These are phyloP conservation scores for Dromococcyx pavoninus DNA, from an alignment of 2,797 vertebrate species.

Conservation along the genomic window DNA sequence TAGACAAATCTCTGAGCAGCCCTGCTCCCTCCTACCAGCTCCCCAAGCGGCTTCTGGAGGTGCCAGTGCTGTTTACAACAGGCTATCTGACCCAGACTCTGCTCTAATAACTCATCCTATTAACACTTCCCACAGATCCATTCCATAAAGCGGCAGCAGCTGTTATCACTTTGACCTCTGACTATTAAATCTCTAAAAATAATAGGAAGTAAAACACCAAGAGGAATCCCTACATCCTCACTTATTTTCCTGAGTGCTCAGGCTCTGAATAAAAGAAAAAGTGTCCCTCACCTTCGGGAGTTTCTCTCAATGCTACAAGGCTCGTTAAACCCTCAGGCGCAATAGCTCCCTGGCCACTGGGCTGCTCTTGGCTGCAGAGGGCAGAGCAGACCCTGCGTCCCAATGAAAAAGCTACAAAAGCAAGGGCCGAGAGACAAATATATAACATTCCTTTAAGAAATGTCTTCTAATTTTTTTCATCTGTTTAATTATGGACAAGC, in stretches of 20 bases:
- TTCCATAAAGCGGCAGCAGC: neutral
- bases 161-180: rapidly evolving
- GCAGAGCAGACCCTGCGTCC: neutral
- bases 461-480: neutral
- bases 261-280: rapidly evolving
- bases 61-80: neutral
- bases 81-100: neutral
- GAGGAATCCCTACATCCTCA: neutral
- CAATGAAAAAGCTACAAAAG: neutral
- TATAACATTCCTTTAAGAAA: too few species aligned
- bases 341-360: neutral
- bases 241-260: rapidly evolving
- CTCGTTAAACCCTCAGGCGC: neutral
- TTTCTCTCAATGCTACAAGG: rapidly evolving
- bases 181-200: neutral
- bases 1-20: rapidly evolving
- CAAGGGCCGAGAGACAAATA: neutral
- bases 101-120: neutral
- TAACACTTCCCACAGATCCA: neutral
- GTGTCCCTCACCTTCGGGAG: neutral
- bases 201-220: neutral
- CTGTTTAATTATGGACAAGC: neutral
- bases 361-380: neutral
- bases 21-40: neutral
- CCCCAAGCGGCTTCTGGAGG: rapidly evolving